Base-by-base conservation (phyloP, 2,797 vertebrate genomes). In the Phataginus tetradactyla region DNA sequence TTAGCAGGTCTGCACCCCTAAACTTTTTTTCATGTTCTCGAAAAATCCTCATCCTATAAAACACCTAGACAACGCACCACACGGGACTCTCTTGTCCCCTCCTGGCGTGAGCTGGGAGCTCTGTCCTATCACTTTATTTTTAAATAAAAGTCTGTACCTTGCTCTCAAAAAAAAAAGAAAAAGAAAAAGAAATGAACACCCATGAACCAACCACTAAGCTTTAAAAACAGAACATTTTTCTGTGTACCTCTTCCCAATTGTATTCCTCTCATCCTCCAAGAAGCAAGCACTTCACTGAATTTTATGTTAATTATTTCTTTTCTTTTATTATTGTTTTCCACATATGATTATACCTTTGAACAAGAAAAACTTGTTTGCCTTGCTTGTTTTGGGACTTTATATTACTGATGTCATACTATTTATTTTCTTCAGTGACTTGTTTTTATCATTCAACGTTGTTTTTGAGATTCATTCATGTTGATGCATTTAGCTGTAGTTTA, bases 401-500 rank as follows among this genome's bases (percentile, higher is more conserved):
- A 75, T 69, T 69, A 91, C 89, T 71, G 45, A 25, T 69, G 15
- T 78, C 53, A 81, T 37, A 42, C 25, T 90, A 23, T 86, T 81
- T 95, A 78, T 86, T 84, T 91, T 74, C 55, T 97, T 87, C 6
- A 66, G 49, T 23, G 61, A 90, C 80, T 90, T 93, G 45, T 42
- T 77, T 72, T 86, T 87, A 53, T 90, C 83, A 87, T 66, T 81
- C 57, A 49, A 13, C 34, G 55, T 51, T 90, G 49, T 37, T 86
- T 95, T 45, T 75, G 32, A 88, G n/a, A 91, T 86, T 81, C 34
- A 78, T 86, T 93, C 21, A 18, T 61, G 4, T 34, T 86, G 55
- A 81, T 78, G 32, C 39, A 78, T 57, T 94, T 94, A 25, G 17
- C 49, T 86, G 0, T 68, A 45, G 20, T 83, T 85, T 83, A 66